Percentiles rank a stretch among this genome's conserved stretches.
Evolutionary conservation across 1,140 invertebrate species (phyloP).

Genomic region (Ctenoplectra terminalis): DNA sequence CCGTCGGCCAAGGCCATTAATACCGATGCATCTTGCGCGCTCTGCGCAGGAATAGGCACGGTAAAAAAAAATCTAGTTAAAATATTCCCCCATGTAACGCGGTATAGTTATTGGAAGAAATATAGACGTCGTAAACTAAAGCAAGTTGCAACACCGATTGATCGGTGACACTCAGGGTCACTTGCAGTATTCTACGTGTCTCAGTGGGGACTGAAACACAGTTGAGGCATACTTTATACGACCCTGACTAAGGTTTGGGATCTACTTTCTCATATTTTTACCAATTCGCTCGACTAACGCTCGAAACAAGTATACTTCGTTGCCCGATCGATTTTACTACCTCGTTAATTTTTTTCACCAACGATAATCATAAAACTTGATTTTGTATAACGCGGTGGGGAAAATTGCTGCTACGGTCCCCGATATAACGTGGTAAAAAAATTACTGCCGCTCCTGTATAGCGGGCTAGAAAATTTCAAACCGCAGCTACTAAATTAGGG

Average conservation of each 20-base stretch:
- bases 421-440: background rate
- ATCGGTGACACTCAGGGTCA: background rate
- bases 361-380: no score
- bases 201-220: background rate
- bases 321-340: background rate
- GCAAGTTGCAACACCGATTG: background rate
- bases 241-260: background rate
- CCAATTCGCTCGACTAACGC: background rate
- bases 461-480: background rate
- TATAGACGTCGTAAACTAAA: background rate
- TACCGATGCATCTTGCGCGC: slow-evolving; percentile 53
- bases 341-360: background rate
- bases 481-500: no score
- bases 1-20: slow-evolving; percentile 75
- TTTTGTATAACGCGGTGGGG: background rate
- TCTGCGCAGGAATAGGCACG: background rate
- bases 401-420: background rate
- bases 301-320: background rate
- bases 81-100: background rate
- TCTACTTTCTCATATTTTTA: background rate
- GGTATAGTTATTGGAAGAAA: background rate
- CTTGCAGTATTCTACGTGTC: background rate
- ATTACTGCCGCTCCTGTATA: background rate
- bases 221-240: no score
- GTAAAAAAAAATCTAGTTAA: slow-evolving; percentile 25